Evolutionary conservation across 2,888 invertebrate genomes (phyloP).

Genomic region (Unio pictorum): DNA sequence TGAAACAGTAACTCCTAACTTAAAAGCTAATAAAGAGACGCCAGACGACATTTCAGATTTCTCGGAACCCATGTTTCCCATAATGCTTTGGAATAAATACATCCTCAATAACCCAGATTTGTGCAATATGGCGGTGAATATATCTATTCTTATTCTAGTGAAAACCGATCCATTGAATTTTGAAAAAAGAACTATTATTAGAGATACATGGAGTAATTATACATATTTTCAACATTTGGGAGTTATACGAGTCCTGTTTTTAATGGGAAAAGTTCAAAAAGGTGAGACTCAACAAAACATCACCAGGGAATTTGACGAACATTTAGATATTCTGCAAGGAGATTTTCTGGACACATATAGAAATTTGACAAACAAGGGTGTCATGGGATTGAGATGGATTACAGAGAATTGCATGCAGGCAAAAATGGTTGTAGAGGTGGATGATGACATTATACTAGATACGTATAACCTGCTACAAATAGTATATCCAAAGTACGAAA

Average conservation of each 20-base stretch:
- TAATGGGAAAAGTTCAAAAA: conserved; percentile 18
- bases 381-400: conserved; percentile 34
- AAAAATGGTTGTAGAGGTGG: conserved; percentile 28
- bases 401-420: conserved; percentile 30
- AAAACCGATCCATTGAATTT: neutral
- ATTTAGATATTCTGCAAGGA: conserved; percentile 34
- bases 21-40: too few species aligned
- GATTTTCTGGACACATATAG: conserved; percentile 32
- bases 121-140: neutral
- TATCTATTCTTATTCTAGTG: neutral
- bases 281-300: conserved; percentile 11
- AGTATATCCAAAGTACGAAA: conserved; percentile 9
- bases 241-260: conserved; percentile 22
- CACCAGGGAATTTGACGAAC: conserved; percentile 14
- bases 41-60: neutral
- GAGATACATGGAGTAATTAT: neutral
- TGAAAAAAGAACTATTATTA: neutral
- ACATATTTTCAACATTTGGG: neutral
- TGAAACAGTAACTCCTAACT: too few species aligned
- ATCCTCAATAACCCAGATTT: conserved; percentile 2
- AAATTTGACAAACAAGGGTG: conserved; percentile 37
- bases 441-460: conserved; percentile 36
- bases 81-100: neutral
- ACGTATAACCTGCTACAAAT: conserved; percentile 26
- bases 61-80: neutral